A percentile compares a stretch with the other conserved stretches of the same genome.
Conservation (phyloP, 1,140 invertebrate species). For the Eciton burchellii region DNA sequence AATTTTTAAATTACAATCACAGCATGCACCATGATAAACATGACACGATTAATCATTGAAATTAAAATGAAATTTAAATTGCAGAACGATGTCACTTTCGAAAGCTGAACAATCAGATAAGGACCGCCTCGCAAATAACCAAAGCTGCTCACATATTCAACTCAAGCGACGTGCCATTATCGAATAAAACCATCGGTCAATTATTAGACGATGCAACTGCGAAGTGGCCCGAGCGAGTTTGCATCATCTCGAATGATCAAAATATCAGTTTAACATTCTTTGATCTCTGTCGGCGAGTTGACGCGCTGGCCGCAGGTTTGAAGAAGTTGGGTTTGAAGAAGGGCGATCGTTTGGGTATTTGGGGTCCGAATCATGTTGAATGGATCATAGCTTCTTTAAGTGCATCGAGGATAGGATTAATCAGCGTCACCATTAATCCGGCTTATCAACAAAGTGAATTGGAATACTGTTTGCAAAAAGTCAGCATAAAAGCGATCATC, state of each 20-base stretch:
- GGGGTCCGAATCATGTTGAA: conserved; percentile 94
- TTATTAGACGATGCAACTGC: conserved; percentile 86
- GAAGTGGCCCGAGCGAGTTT: conserved; percentile 87
- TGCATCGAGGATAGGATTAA: conserved; percentile 92
- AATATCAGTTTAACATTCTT: conserved; percentile 87
- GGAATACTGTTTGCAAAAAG: conserved; percentile 92
- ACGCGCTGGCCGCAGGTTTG: conserved; percentile 93
- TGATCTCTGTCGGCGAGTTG: conserved; percentile 88
- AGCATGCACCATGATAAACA: background rate
- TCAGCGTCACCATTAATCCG: conserved; percentile 95
- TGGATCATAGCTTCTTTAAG: conserved; percentile 94
- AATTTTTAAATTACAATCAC: background rate
- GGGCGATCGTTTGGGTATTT: conserved; percentile 95
- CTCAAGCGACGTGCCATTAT: conserved; percentile 86
- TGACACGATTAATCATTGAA: conserved; percentile 6
- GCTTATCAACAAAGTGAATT: conserved; percentile 92
- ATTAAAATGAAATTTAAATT: no score
- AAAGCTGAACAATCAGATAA: conserved; percentile 10
- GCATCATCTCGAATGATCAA: conserved; percentile 88
- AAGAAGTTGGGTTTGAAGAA: conserved; percentile 90
- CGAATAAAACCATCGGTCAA: conserved; percentile 88
- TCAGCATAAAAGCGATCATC: conserved; percentile 90
- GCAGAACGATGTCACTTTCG: background rate
- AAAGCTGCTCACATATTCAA: conserved; percentile 79
- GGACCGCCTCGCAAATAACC: background rate